Conservation (phyloP, 2,888 invertebrate species). For the Melolontha melolontha region DNA sequence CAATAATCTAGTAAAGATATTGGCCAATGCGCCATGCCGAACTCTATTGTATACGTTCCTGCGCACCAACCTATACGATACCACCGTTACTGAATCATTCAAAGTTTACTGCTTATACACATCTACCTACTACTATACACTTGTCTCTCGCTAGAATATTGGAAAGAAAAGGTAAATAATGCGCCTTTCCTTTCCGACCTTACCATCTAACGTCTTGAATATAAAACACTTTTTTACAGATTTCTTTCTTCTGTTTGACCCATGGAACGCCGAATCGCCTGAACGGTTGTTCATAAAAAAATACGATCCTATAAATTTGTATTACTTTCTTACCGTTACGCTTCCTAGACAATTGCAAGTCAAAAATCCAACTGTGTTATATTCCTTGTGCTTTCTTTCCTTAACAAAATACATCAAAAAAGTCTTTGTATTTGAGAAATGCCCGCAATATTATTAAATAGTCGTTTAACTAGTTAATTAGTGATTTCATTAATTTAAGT, state of each 20-base stretch:
- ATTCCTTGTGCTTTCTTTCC: too few relatives aligned
- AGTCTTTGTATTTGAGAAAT: too few relatives aligned
- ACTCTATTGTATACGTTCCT: constrained; percentile 40
- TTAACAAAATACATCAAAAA: too few relatives aligned
- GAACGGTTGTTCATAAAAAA: neutral
- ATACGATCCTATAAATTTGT: constrained; percentile 2
- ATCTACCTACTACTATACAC: neutral
- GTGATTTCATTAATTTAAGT: too few relatives aligned
- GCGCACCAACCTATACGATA: constrained; percentile 46
- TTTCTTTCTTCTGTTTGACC: constrained; percentile 5
- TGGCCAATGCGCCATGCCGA: constrained; percentile 49
- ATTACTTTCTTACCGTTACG: constrained; percentile 3
- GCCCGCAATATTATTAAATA: too few relatives aligned
- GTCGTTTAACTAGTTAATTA: too few relatives aligned
- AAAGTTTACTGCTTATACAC: constrained; percentile 21
- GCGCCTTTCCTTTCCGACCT: neutral
- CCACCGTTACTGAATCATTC: constrained; percentile 33
- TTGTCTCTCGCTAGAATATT: neutral
- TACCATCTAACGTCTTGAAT: constrained; percentile 23
- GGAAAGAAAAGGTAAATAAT: too few relatives aligned
- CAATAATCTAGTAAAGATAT: constrained; percentile 54
- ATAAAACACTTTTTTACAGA: constrained; percentile 21
- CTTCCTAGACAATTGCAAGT: neutral
- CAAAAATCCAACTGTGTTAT: too few relatives aligned
- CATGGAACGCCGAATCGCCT: neutral